Evolutionary conservation across 2,797 vertebrate species (phyloP), one percentile per base, ranked within the genome.

Genomic region (Pelobates cultripes): DNA sequence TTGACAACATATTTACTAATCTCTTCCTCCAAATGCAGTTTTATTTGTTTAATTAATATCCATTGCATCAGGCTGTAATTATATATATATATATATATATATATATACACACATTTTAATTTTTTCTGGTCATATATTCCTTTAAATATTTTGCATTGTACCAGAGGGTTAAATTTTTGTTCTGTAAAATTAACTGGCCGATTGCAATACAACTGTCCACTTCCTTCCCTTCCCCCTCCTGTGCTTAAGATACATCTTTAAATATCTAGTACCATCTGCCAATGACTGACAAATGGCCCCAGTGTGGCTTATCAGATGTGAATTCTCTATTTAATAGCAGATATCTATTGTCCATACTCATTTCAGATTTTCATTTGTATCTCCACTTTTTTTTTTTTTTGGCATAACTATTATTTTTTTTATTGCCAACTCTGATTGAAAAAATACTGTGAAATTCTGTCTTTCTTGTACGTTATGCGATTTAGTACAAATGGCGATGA

Each of bases 211-310:
- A 71, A 71, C 45, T 71, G n/a, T 47, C 70, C 70, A 71, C 40
- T 51, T 71, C 2, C 45, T 2, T 10, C 44, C 41, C 66, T 41
- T 44, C 6, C 70, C 70, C 70, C 68, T 15, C 9, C n/a, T 53
- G 70, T 71, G 70, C 70, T 71, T 71, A 71, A 28, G 15, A 53
- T 71, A 71, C n/a, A 41, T 71, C 45, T 40, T 51, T 51, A n/a
- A 71, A 71, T 71, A 71, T 71, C 70, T 53, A 71, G 70, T 71
- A 44, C 70, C 44, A 71, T 51, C 45, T 71, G 70, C 70, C 45
- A 71, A 51, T 68, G 57, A 13, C 57, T 61, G 7, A 61, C 57
- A 61, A 61, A 61, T 61, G 57, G 7, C 57, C 57, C 57, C 57
- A 61, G 12, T n/a, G 12, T 61, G 57, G 14, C 57, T 61, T 67